phyloP scores from a whole-genome alignment of 1,140 invertebrate species.

The Diplogasteroides magnus region DNA sequence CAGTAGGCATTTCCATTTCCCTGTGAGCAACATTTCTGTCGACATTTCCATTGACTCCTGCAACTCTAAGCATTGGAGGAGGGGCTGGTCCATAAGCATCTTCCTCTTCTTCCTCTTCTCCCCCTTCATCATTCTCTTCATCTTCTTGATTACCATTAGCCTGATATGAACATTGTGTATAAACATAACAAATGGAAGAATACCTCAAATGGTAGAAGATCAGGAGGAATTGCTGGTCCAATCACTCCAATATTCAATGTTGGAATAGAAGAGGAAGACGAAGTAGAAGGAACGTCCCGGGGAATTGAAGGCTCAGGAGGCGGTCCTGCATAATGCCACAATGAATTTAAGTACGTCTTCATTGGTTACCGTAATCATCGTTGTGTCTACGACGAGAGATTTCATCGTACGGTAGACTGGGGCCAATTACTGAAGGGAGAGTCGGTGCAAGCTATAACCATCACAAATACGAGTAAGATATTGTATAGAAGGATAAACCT shows the following conservation, averaged over 20 bases:
- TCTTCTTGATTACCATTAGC: background rate
- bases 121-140: constrained; percentile 1
- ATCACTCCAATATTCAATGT: too few species aligned
- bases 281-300: too few species aligned
- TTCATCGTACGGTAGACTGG: constrained; percentile 14
- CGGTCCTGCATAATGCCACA: too few species aligned
- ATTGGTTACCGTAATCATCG: too few species aligned
- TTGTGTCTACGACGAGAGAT: too few species aligned
- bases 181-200: too few species aligned
- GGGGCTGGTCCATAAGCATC: constrained; percentile 8
- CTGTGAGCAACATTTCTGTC: too few species aligned
- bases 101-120: constrained; percentile 11
- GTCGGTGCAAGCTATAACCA: background rate
- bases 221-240: constrained; percentile 9
- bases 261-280: too few species aligned
- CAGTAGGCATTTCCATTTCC: too few species aligned
- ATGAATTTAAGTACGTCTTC: too few species aligned
- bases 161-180: background rate
- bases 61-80: constrained; percentile 6
- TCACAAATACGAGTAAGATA: background rate
- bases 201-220: background rate
- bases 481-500: too few species aligned
- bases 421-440: background rate
- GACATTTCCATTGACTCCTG: too few species aligned
- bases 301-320: background rate